Evolutionary conservation across 1,140 invertebrate species (phyloP).

Genomic region (Himalopsyche phryganea): DNA sequence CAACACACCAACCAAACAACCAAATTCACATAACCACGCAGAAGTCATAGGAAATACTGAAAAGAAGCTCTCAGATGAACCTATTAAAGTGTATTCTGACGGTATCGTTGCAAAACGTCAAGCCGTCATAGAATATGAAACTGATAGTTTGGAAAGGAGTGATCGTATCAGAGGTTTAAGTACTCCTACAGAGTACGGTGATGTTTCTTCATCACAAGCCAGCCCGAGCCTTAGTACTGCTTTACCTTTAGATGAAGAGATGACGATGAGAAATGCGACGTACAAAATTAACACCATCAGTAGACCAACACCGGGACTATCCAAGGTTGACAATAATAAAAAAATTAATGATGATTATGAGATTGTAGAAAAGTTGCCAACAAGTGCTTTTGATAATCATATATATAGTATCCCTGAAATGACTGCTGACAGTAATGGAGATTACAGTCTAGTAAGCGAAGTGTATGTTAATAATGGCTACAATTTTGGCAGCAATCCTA

Average conservation of each 20-base stretch:
- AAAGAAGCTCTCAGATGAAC: too few relatives aligned
- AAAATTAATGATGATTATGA: slow-evolving; percentile 50
- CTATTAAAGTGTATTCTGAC: neutral
- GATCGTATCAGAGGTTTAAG: slow-evolving; percentile 52
- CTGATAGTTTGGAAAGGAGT: slow-evolving; percentile 73
- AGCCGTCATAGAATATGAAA: slow-evolving; percentile 63
- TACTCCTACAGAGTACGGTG: slow-evolving; percentile 61
- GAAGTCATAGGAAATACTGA: neutral
- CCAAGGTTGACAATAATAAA: slow-evolving; percentile 47
- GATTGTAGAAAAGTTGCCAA: slow-evolving; percentile 38
- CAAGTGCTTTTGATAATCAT: slow-evolving; percentile 29
- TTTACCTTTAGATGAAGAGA: slow-evolving; percentile 71
- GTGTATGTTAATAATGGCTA: slow-evolving; percentile 77
- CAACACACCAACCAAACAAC: neutral
- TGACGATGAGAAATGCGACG: slow-evolving; percentile 71
- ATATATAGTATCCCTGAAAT: slow-evolving; percentile 31
- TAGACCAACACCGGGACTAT: slow-evolving; percentile 57
- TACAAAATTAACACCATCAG: slow-evolving; percentile 56
- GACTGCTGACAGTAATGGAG: slow-evolving; percentile 33
- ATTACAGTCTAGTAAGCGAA: slow-evolving; percentile 70
- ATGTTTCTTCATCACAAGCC: slow-evolving; percentile 62
- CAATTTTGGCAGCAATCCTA: slow-evolving; percentile 59
- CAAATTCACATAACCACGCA: neutral
- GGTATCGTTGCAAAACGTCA: slow-evolving; percentile 17
- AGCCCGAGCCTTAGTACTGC: slow-evolving; percentile 66